Evolutionary conservation across 2,113 vertebrate genomes (phyloP).

Genomic region (Prinia subflava): DNA sequence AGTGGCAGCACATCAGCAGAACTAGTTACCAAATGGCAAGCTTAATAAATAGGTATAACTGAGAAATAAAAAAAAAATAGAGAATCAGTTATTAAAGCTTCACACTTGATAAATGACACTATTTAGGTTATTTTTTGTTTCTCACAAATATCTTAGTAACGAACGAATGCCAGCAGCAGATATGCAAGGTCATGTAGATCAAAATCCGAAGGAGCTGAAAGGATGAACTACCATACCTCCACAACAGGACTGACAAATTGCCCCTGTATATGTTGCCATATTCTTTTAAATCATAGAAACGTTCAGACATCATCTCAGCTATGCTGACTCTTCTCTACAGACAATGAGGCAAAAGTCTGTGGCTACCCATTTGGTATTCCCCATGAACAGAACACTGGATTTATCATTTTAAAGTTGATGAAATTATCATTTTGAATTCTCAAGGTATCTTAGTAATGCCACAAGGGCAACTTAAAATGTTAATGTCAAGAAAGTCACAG

Average conservation of each 20-base stretch:
- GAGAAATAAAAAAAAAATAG: background rate
- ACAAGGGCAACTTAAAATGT: background rate
- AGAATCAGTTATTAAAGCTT: background rate
- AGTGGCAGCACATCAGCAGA: background rate
- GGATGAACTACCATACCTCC: background rate
- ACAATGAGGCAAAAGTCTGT: background rate
- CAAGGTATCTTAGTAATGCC: background rate
- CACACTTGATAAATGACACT: background rate
- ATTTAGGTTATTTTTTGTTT: background rate
- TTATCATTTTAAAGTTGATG: background rate
- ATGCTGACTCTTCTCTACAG: background rate
- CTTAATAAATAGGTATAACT: background rate
- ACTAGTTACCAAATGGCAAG: background rate
- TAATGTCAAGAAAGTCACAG: background rate
- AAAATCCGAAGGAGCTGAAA: background rate
- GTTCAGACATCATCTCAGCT: background rate
- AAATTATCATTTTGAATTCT: background rate
- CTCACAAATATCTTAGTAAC: background rate
- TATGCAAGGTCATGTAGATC: rapidly evolving
- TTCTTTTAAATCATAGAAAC: background rate
- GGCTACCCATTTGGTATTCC: background rate
- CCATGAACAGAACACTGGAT: background rate
- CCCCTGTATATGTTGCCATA: background rate
- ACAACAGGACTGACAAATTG: background rate
- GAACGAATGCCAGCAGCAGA: background rate